Evolutionary conservation across 2,888 invertebrate genomes (phyloP).

Genomic region (Sinopyrophorus schimmeli): DNA sequence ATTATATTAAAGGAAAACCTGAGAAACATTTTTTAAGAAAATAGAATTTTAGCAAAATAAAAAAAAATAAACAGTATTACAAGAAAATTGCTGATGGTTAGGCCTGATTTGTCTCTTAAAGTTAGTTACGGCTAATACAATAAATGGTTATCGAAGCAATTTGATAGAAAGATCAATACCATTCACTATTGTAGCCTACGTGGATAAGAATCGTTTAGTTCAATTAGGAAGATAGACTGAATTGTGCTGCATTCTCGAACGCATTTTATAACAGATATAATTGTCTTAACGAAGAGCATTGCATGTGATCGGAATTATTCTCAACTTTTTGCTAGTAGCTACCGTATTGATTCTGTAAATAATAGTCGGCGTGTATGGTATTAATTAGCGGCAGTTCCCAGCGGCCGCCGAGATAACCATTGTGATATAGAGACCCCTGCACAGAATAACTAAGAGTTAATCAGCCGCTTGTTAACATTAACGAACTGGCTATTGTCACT

Average conservation of each 20-base stretch:
- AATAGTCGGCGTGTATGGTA: constrained; percentile 37
- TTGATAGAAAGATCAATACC: too few species aligned
- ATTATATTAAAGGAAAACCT: too few species aligned
- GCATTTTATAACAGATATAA: constrained; percentile 21
- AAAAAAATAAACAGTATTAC: too few species aligned
- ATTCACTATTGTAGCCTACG: too few species aligned
- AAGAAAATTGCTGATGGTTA: too few species aligned
- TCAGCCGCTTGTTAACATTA: constrained; percentile 54
- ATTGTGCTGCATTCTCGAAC: constrained; percentile 15
- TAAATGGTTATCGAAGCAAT: too few species aligned
- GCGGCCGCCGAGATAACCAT: constrained; percentile 36
- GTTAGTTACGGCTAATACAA: too few species aligned
- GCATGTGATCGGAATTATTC: constrained; percentile 27
- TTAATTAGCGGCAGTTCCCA: constrained; percentile 38
- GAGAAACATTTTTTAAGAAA: too few species aligned
- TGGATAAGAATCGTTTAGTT: too few species aligned
- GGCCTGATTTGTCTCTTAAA: too few species aligned
- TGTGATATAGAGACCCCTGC: constrained; percentile 35
- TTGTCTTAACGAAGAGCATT: constrained; percentile 18
- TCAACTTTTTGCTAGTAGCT: constrained; percentile 29
- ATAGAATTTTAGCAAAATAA: too few species aligned
- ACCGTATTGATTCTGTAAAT: constrained; percentile 37
- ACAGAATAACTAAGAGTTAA: constrained; percentile 49
- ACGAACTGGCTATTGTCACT: constrained; percentile 51
- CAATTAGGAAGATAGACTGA: constrained; percentile 19